Evolutionary conservation across 2,113 vertebrate species (phyloP), one percentile per base, ranked within the genome.

Genomic region (Pterocles orientalis): DNA sequence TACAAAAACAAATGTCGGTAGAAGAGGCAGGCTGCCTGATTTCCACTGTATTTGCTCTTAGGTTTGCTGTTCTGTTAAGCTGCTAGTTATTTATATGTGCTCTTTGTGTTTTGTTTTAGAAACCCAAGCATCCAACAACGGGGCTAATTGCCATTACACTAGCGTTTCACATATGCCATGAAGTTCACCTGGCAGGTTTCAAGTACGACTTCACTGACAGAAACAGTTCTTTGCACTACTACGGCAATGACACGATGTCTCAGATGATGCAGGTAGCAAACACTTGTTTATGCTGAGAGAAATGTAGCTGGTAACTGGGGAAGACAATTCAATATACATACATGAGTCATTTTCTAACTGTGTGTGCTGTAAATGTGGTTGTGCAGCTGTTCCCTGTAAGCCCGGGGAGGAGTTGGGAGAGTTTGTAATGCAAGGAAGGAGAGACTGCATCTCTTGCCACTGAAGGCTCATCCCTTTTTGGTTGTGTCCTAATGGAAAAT

Each of bases 161-260:
- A 29, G 98, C 98, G 7, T 98, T 98, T 95, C 97, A 98, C 34
- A 96, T 98, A 68, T 98, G 98, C 93, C 97, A 98, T 11, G 98
- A 98, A 96, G 98, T 98, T 82, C 98, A 98, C 43, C 77, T 98
- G 81, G 98, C 98, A 57, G 98, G 98, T 58, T 98, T 98, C 91
- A 98, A 97, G 92, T 98, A 98, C 0, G 98, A 98, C 86, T 97
- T 98, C 82, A 79, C 94, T 56, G 97, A 98, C 85, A 94, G 95
- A 82, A 97, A 97, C 43, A 96, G 98, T 76, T 97, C 97, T 87
- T 97, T 98, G 95, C 98, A 98, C 91, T 98, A 98, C 94, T 98
- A 98, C 5, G 98, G 98, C 51, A 98, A 98, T 8, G 97, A 98
- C 10, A 98, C 98, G 16, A 98, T 98, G 98, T 97, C 98, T 94